Percentiles rank a stretch among this genome's conserved stretches.
These are phyloP conservation scores for Rhinolophus ferrumequinum DNA, from an alignment of 2,113 vertebrate genomes.

Conservation along the genomic window DNA sequence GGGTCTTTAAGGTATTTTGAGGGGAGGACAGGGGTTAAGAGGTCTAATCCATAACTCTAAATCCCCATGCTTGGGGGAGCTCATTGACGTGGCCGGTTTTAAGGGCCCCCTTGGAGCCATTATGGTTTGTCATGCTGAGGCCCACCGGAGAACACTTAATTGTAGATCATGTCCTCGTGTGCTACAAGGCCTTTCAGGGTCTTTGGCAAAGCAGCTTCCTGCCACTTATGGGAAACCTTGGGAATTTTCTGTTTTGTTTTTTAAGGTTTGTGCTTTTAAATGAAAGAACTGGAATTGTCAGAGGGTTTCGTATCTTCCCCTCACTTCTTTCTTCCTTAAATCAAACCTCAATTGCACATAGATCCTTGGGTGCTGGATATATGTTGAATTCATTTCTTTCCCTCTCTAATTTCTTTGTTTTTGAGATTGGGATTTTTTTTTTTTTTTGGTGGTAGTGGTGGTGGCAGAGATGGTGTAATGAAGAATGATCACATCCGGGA, in stretches of 20 bases:
- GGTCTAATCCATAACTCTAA: conserved; percentile 62
- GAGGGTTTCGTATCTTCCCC: background rate
- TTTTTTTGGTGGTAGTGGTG: background rate
- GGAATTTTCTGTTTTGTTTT: too few species aligned
- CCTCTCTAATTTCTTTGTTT: background rate
- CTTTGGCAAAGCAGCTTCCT: background rate
- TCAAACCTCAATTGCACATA: background rate
- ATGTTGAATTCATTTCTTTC: background rate
- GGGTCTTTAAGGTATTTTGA: conserved; percentile 60
- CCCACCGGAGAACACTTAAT: conserved; percentile 26
- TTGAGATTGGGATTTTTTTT: background rate
- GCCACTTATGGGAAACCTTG: background rate
- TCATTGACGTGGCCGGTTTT: conserved; percentile 31
- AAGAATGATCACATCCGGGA: conserved; percentile 30
- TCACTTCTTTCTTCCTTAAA: background rate
- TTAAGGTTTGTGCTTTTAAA: background rate
- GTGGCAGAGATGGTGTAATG: background rate
- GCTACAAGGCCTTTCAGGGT: background rate
- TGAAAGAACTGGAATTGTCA: background rate
- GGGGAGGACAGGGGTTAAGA: conserved; percentile 39
- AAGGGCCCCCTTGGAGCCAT: conserved; percentile 57
- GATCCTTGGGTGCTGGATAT: background rate
- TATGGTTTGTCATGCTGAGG: conserved; percentile 11
- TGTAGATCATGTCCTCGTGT: background rate
- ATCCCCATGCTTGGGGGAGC: background rate